Conservation (phyloP, 2,797 vertebrate species). For the Alca torda region DNA sequence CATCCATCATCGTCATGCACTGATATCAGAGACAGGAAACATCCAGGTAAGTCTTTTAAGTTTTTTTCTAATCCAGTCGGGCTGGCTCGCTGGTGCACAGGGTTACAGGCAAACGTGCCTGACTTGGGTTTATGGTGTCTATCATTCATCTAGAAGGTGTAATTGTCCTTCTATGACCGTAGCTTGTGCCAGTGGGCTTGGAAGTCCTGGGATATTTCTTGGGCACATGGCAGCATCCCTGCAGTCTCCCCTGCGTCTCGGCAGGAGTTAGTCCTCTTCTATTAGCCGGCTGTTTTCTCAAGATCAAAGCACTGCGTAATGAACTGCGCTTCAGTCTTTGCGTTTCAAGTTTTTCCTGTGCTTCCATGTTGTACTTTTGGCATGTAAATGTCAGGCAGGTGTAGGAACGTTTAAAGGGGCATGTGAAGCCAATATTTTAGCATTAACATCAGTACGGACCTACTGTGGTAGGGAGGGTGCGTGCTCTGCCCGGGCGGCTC, state of each 20-base stretch:
- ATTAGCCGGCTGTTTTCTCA: background rate
- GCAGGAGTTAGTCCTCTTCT: background rate
- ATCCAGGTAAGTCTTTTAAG: background rate
- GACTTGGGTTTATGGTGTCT: background rate
- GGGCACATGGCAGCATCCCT: accelerated
- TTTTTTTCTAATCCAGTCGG: background rate
- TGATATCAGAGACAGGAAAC: background rate
- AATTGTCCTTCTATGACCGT: background rate
- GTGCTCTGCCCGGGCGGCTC: background rate
- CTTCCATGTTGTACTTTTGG: conserved; percentile 29
- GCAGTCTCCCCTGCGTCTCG: accelerated
- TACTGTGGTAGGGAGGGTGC: background rate
- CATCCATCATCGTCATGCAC: background rate
- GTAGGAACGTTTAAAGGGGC: conserved; percentile 14
- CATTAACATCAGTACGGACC: background rate
- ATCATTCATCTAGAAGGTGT: background rate
- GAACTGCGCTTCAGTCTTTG: background rate
- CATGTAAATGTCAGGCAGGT: conserved; percentile 41
- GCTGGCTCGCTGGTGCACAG: background rate
- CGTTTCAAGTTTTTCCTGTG: conserved; percentile 47
- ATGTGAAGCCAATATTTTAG: background rate
- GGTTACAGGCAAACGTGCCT: background rate
- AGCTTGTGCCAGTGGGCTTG: background rate
- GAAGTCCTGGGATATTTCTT: background rate
- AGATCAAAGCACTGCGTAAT: background rate